These are phyloP conservation scores for Notothenia rossii DNA, from an alignment of 2,113 vertebrate species.

Conservation along the genomic window DNA sequence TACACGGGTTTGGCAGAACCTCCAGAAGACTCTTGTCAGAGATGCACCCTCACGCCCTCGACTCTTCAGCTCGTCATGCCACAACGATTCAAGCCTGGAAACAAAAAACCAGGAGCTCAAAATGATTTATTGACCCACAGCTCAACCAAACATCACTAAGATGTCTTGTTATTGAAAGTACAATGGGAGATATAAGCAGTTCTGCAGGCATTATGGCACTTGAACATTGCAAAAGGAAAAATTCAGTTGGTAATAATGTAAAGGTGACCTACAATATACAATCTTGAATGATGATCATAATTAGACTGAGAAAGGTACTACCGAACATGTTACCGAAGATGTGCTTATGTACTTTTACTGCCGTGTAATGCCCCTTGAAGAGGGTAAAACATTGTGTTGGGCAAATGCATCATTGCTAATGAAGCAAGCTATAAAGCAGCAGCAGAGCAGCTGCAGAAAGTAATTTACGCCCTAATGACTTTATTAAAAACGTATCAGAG, in stretches of 20 bases:
- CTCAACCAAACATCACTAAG: slow-evolving; percentile 2
- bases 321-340: slow-evolving; percentile 58
- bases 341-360: slow-evolving; percentile 57
- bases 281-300: slow-evolving; percentile 53
- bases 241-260: not conserved
- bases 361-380: slow-evolving; percentile 61
- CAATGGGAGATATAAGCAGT: too few species aligned
- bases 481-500: slow-evolving; percentile 80
- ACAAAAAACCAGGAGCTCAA: slow-evolving; percentile 7
- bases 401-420: slow-evolving; percentile 74
- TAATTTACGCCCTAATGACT: slow-evolving; percentile 75
- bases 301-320: slow-evolving; percentile 32
- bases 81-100: slow-evolving; percentile 84
- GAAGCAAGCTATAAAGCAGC: slow-evolving; percentile 68
- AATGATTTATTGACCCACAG: not conserved
- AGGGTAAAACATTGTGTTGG: slow-evolving; percentile 68
- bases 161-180: not conserved
- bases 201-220: too few species aligned
- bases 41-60: slow-evolving; percentile 81
- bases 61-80: slow-evolving; percentile 84
- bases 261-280: slow-evolving; percentile 65
- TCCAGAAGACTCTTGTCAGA: slow-evolving; percentile 84
- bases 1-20: slow-evolving; percentile 86
- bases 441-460: slow-evolving; percentile 71
- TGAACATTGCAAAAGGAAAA: too few species aligned